Base-by-base conservation (phyloP, 2,888 invertebrate genomes). In the Tuberolachnus salignus region DNA sequence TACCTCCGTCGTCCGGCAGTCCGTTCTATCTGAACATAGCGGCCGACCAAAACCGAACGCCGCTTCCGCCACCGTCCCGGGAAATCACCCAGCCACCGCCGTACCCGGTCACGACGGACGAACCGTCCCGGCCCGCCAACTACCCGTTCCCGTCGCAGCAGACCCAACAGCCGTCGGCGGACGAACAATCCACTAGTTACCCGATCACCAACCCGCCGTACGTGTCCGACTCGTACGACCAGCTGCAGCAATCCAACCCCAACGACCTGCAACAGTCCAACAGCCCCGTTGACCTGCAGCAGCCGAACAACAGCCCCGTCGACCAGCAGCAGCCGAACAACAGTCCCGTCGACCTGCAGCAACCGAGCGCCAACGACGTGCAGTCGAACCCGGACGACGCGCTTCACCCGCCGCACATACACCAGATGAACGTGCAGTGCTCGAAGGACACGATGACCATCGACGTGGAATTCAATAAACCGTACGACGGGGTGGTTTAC, bases 381-480 rank as follows among this genome's bases (percentile, higher is more conserved):
- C 74, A 75, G 19, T 9, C 63, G 3, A 55, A 63, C 21, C 53
- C 21, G 6, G 46, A 61, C 42, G 61, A 23, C 11, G 46, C 19
- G 4, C 0, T 19, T 11, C 92, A 92, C 84, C 92, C 92, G 59
- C 91, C 93, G 3, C 92, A 92, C 82, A 91, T 93, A 82, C 91
- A 92, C 84, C 89, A 88, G 0, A 89, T 93, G 80, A 89, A 92
- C 57, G 93, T 93, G 0, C 88, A 91, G 83, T 93, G 93, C 83
- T 91, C 91, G 80, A 93, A 92, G 84, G 92, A 92, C 82, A 91
- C 91, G 90, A 93, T 94, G 93, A 92, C 91, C 1, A 92, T 93
- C 81, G 90, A 91, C 82, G 89, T 93, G 13, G 92, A 92, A 85
- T 94, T 93, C 85, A 92, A 92, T 85, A 89, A 91, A 81, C 87